A percentile compares a stretch with the other conserved stretches of the same genome.
Conservation (phyloP, 2,113 vertebrate species). For the Toxostoma redivivum region DNA sequence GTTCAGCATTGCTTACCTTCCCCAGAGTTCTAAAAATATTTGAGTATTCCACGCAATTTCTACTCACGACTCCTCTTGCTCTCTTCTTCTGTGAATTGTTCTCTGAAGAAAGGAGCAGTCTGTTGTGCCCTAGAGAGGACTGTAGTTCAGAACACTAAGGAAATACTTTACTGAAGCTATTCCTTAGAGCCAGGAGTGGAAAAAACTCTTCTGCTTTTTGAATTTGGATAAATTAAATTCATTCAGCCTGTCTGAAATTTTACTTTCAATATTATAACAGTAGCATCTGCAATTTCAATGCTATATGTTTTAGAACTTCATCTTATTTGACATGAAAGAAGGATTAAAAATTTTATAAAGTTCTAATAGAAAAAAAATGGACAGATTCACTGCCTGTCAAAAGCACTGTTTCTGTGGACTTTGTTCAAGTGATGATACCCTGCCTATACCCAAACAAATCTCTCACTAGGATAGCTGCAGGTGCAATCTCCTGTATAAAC, state of each 20-base stretch:
- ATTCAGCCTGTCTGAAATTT: background rate
- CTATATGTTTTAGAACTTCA: background rate
- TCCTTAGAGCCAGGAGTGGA: background rate
- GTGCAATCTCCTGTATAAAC: background rate
- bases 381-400: background rate
- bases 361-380: background rate
- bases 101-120: background rate
- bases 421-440: background rate
- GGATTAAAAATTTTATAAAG: background rate
- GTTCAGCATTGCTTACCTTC: background rate
- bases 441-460: background rate
- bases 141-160: background rate
- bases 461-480: background rate
- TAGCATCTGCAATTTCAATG: background rate
- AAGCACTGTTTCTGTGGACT: background rate
- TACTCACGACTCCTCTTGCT: background rate
- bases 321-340: background rate
- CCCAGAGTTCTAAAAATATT: background rate
- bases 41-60: background rate
- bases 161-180: background rate
- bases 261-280: background rate
- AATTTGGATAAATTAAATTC: background rate
- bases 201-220: background rate
- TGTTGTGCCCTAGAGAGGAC: background rate
- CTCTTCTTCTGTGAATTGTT: background rate